Percentiles rank a stretch among this genome's conserved stretches.
Evolutionary conservation across 2,888 invertebrate genomes (phyloP).

Genomic region (Temnothorax ravouxi): DNA sequence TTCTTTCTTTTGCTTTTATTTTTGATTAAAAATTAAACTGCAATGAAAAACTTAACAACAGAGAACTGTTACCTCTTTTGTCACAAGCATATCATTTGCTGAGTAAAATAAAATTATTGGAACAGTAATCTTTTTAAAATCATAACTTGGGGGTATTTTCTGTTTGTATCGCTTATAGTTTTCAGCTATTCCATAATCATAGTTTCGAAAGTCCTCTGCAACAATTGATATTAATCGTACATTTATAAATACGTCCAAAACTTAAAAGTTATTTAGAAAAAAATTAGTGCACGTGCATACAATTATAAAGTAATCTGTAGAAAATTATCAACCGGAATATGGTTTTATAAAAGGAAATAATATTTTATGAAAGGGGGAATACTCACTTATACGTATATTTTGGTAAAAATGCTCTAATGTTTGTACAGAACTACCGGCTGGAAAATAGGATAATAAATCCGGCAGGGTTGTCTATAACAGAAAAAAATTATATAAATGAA

Average conservation of each 20-base stretch:
- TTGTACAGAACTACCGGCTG: constrained; percentile 19
- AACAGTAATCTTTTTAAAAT: constrained; percentile 69
- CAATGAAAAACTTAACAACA: neutral
- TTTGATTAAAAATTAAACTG: neutral
- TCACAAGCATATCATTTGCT: neutral
- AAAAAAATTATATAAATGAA: neutral
- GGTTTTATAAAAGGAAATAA: neutral
- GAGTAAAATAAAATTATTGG: constrained; percentile 43
- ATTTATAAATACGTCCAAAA: neutral
- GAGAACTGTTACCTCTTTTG: neutral
- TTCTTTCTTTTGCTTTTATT: neutral
- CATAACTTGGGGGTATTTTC: constrained; percentile 66
- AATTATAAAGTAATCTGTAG: neutral
- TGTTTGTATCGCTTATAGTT: constrained; percentile 68
- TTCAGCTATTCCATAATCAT: constrained; percentile 67
- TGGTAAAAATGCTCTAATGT: constrained; percentile 1
- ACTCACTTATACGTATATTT: neutral
- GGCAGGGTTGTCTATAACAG: constrained; percentile 24
- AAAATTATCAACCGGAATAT: neutral
- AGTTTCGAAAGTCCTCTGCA: constrained; percentile 38
- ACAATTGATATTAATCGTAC: neutral
- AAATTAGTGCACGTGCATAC: neutral
- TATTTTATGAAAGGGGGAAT: neutral
- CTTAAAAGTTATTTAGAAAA: neutral
- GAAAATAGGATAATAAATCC: neutral